Percentiles rank a stretch among this genome's conserved stretches.
These are phyloP conservation scores for Gasterosteus nipponicus DNA, from an alignment of 2,113 vertebrate genomes.

Conservation along the genomic window DNA sequence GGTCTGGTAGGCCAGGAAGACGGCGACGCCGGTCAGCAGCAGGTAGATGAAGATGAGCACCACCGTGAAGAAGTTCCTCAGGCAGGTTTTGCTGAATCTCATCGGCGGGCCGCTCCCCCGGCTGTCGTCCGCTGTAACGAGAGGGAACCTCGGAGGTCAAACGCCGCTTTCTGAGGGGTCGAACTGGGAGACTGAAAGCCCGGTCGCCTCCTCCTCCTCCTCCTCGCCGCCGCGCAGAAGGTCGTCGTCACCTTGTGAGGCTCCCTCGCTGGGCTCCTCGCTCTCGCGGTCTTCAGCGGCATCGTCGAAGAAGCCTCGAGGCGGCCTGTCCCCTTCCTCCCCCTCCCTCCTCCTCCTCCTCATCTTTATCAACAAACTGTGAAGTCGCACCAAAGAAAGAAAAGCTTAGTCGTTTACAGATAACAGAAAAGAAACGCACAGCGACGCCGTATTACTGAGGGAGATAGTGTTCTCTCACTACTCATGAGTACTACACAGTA, in stretches of 20 bases:
- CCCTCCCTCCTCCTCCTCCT: constrained; percentile 77
- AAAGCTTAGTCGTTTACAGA: neutral
- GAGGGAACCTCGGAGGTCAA: neutral
- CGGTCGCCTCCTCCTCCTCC: neutral
- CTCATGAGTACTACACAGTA: neutral
- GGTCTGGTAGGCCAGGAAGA: constrained; percentile 96
- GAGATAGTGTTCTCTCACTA: neutral
- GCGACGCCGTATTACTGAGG: neutral
- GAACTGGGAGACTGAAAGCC: neutral
- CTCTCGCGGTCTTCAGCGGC: constrained; percentile 55
- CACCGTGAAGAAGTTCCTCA: constrained; percentile 93
- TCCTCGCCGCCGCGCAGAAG: neutral
- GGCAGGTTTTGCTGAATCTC: constrained; percentile 90
- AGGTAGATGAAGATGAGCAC: constrained; percentile 95
- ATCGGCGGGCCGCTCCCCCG: constrained; percentile 70
- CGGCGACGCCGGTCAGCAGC: constrained; percentile 90
- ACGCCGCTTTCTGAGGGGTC: neutral
- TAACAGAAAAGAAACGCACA: neutral
- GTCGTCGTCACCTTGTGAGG: constrained; percentile 76
- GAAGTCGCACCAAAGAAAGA: neutral
- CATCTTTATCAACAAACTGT: constrained; percentile 87
- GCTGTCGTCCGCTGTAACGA: constrained; percentile 77
- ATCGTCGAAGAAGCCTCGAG: constrained; percentile 70
- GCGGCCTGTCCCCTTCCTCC: constrained; percentile 79
- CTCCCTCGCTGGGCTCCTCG: constrained; percentile 62